Evolutionary conservation across 2,888 invertebrate genomes (phyloP).

Genomic region (Bedellia somnulentella): DNA sequence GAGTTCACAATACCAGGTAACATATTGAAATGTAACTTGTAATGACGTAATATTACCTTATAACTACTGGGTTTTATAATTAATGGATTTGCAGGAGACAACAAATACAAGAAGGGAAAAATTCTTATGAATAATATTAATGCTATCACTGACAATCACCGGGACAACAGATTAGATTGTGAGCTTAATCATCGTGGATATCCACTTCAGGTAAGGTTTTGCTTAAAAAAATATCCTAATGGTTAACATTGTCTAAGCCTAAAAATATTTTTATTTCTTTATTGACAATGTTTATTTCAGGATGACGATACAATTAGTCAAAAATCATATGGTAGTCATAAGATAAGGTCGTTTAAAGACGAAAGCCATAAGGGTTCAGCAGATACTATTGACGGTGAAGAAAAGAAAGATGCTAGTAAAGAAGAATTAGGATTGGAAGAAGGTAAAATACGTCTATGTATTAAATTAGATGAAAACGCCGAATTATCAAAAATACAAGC

Average conservation of each 20-base stretch:
- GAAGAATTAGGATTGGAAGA: conserved; percentile 86
- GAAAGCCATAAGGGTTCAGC: conserved; percentile 90
- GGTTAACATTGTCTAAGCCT: too few species aligned
- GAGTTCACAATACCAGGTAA: conserved; percentile 90
- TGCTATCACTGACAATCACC: conserved; percentile 74
- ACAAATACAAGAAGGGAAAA: conserved; percentile 81
- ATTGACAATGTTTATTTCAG: conserved; percentile 20
- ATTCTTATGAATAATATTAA: conserved; percentile 81
- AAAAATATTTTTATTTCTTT: not conserved
- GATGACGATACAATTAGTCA: conserved; percentile 83
- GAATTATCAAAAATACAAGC: too few species aligned
- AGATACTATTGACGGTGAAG: conserved; percentile 84
- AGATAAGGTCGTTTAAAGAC: conserved; percentile 85
- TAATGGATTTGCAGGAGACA: conserved; percentile 65
- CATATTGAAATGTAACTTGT: not conserved
- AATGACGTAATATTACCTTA: not conserved
- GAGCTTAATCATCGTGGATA: conserved; percentile 74
- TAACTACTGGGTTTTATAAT: conserved; percentile 6
- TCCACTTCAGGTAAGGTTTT: conserved; percentile 54
- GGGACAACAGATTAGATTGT: conserved; percentile 74
- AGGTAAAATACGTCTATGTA: conserved; percentile 58
- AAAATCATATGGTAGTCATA: conserved; percentile 91
- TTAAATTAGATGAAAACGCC: too few species aligned
- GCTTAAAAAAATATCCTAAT: too few species aligned
- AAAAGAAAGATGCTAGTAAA: conserved; percentile 87